Evolutionary conservation across 2,888 invertebrate genomes (phyloP).

Genomic region (Pterostichus niger): DNA sequence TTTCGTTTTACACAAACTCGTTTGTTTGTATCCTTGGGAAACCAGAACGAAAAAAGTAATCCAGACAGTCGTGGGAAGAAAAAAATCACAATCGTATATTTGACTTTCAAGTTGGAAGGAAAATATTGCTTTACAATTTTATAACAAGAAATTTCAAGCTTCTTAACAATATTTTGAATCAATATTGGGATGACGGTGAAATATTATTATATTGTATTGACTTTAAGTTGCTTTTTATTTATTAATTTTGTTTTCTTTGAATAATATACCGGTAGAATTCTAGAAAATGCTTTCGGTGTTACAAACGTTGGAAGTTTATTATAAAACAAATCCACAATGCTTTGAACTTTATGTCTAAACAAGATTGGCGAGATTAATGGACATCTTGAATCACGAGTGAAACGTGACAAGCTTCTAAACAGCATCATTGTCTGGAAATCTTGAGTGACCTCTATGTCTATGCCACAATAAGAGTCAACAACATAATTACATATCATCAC

Average conservation of each 20-base stretch:
- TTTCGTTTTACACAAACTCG: constrained; percentile 14
- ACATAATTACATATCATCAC: neutral
- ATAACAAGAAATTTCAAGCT: too few relatives aligned
- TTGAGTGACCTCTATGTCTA: neutral
- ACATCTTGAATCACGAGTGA: constrained; percentile 7
- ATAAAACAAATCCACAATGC: too few relatives aligned
- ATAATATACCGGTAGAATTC: too few relatives aligned
- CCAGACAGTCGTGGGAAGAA: neutral
- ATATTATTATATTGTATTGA: too few relatives aligned
- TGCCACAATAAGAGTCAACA: constrained; percentile 18
- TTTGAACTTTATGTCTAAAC: neutral
- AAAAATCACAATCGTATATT: neutral
- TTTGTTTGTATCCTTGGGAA: constrained; percentile 8
- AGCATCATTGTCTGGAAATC: constrained; percentile 9
- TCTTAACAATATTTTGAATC: too few relatives aligned
- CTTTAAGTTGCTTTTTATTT: too few relatives aligned
- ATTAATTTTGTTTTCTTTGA: too few relatives aligned
- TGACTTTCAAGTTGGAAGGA: neutral
- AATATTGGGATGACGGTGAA: too few relatives aligned
- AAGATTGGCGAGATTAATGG: constrained; percentile 20
- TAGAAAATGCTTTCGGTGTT: too few relatives aligned
- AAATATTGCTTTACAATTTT: neutral
- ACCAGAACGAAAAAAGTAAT: constrained; percentile 4
- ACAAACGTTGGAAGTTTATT: too few relatives aligned
- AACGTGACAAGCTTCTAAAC: constrained; percentile 15